Evolutionary conservation across 2,888 invertebrate species (phyloP), one percentile per base, ranked within the genome.

Genomic region (Caenorhabditis parvicauda): DNA sequence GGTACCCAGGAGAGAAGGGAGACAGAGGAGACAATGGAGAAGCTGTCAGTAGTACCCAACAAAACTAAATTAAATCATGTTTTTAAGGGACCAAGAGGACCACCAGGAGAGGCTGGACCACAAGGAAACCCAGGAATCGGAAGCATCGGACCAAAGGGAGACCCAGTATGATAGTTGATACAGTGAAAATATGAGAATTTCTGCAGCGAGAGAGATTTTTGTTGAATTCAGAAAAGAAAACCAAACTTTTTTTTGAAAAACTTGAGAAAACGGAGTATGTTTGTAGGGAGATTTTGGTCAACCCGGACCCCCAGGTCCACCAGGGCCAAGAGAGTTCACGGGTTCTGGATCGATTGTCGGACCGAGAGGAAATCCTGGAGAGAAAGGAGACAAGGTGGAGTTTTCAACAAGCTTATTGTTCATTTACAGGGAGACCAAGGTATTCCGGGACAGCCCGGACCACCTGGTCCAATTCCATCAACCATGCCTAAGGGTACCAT

Each of bases 261-360:
- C 14, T 32, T 32, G 9, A 32, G 9, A 32, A 32, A 9, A 12
- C 14, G 9, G 9, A 32, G 32, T 32, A 9, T 12, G 32, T 47
- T 66, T 64, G 52, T 71, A 81, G 81, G 81, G 81, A 54, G 74
- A 76, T 53, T 59, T 74, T 46, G 81, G 81, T 47, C 62, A 59
- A 19, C 64, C 68, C 24, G 81, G 81, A 35, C 68, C 67, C 35
- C 75, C 74, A 41, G 86, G 89, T 49, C 80, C 83, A 1, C 79
- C 79, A 4, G 81, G 81, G 28, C 74, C 76, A 42, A 69, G 74
- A 59, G 76, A 75, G 59, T 77, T 77, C 58, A 72, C 75, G 46
- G 75, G 75, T 41, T 64, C 67, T 44, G 75, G 72, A 29, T 71
- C 74, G 41, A 73, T 77, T 63, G 71, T 78, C 43, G 77, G 77